A percentile compares a stretch with the other conserved stretches of the same genome.
These are phyloP conservation scores for Smutsia temminckii DNA, from an alignment of 2,797 vertebrate species.

Conservation along the genomic window DNA sequence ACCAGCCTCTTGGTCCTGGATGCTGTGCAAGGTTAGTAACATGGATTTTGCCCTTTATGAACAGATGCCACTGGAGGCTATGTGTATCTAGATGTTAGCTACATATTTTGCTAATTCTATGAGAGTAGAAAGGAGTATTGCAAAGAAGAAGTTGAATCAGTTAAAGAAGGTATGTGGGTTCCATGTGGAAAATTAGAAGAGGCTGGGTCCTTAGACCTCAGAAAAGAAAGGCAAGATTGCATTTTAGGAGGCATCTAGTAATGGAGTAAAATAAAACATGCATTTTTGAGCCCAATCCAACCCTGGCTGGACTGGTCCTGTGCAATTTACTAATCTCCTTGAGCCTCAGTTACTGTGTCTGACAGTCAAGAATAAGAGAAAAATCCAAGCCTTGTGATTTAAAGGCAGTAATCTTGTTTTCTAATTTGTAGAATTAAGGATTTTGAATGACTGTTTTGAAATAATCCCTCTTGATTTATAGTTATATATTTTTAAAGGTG, in stretches of 20 bases:
- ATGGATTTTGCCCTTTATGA: neutral
- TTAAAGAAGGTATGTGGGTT: neutral
- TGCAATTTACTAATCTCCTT: neutral
- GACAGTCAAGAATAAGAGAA: neutral
- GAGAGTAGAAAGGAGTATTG: neutral
- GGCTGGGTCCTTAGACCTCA: neutral
- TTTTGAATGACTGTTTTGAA: conserved; percentile 14
- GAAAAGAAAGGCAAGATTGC: neutral
- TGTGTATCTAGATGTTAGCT: neutral
- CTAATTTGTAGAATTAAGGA: conserved; percentile 12
- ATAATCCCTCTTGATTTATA: neutral
- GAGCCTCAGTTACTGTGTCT: neutral
- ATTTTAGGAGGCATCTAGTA: neutral
- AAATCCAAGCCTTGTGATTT: neutral
- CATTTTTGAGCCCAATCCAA: neutral
- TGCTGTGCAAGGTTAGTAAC: conserved; percentile 28
- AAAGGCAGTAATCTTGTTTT: neutral
- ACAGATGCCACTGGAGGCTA: neutral
- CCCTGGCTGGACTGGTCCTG: neutral
- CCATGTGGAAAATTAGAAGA: neutral
- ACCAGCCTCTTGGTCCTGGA: neutral
- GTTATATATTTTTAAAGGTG: neutral
- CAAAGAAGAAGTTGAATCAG: neutral
- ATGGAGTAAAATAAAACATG: neutral
- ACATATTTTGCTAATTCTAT: neutral